Percentiles rank a stretch among this genome's conserved stretches.
Conservation (phyloP, 2,797 vertebrate species). For the Muscicapa comitata region DNA sequence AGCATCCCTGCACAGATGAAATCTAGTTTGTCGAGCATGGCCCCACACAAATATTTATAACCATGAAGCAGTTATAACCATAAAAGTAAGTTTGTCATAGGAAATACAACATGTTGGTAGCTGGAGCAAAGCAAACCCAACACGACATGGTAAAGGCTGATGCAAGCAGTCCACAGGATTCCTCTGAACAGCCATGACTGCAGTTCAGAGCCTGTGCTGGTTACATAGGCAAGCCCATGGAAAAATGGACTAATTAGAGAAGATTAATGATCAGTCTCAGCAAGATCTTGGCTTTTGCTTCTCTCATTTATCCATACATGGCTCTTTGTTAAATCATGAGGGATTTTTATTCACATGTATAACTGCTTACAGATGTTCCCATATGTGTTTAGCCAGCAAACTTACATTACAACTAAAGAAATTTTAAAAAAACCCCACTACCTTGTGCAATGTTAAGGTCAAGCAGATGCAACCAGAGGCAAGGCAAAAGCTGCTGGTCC, state of each 20-base stretch:
- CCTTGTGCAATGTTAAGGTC: background rate
- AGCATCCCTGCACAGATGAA: background rate
- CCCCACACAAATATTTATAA: background rate
- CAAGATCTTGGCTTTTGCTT: background rate
- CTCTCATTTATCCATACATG: background rate
- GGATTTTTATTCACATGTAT: background rate
- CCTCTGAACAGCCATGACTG: background rate
- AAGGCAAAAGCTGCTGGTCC: background rate
- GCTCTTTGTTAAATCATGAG: background rate
- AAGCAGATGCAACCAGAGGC: background rate
- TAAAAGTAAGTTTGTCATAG: background rate
- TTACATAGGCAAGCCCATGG: background rate
- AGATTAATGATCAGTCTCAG: background rate
- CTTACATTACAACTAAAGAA: background rate
- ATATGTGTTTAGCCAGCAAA: background rate
- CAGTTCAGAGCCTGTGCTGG: background rate
- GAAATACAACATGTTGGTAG: background rate
- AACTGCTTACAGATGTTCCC: background rate
- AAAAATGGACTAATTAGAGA: background rate
- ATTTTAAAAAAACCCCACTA: background rate
- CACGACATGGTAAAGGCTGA: background rate
- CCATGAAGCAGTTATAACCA: background rate
- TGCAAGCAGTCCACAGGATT: rapidly evolving
- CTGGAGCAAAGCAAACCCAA: background rate
- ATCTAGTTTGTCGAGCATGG: background rate